These are phyloP conservation scores for Monodelphis domestica DNA, from an alignment of 2,797 vertebrate genomes.

Conservation along the genomic window DNA sequence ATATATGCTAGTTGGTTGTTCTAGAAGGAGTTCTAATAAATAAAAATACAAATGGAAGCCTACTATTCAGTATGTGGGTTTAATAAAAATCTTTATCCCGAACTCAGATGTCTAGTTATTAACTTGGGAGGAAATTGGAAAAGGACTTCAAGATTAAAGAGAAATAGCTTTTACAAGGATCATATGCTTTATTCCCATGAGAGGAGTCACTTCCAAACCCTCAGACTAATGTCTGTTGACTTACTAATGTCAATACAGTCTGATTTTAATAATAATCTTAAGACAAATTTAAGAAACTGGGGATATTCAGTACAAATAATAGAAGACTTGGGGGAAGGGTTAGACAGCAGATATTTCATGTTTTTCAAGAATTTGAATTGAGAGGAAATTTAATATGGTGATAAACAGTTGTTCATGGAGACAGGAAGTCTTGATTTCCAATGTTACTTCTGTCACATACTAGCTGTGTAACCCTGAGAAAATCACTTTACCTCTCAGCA, in stretches of 20 bases:
- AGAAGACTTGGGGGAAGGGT: not conserved
- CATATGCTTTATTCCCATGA: not conserved
- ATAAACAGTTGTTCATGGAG: not conserved
- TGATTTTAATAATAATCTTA: not conserved
- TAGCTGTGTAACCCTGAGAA: not conserved
- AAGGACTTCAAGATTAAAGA: not conserved
- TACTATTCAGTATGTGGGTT: too few species aligned
- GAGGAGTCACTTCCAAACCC: not conserved
- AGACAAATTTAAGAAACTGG: not conserved
- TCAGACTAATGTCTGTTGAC: not conserved
- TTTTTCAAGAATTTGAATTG: not conserved
- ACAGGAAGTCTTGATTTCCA: not conserved
- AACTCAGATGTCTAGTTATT: not conserved
- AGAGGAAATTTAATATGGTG: not conserved
- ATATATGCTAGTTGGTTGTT: not conserved
- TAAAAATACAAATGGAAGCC: too few species aligned
- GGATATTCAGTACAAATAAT: not conserved
- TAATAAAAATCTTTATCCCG: not conserved
- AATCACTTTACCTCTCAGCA: not conserved
- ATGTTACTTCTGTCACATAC: not conserved
- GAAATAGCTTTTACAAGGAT: not conserved
- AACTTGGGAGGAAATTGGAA: not conserved
- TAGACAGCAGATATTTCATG: not conserved
- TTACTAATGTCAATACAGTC: not conserved
- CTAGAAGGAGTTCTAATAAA: not conserved